Evolutionary conservation across 2,888 invertebrate species (phyloP).

Genomic region (Machimus rusticus): DNA sequence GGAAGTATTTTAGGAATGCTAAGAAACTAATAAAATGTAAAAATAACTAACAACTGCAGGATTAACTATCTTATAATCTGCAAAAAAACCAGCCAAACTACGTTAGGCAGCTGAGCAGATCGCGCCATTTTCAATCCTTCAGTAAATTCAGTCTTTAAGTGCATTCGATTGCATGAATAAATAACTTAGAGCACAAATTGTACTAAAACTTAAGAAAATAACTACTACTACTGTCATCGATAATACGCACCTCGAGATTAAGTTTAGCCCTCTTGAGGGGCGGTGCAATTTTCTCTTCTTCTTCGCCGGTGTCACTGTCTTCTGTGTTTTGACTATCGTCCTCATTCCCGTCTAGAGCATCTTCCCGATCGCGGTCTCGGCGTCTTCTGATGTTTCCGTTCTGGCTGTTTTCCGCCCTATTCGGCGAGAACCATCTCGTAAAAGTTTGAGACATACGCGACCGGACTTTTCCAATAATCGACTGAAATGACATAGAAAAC

Average conservation of each 20-base stretch:
- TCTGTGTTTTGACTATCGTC: conserved; percentile 24
- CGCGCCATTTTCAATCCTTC: neutral
- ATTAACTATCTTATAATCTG: too few species aligned
- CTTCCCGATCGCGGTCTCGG: conserved; percentile 52
- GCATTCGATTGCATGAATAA: neutral
- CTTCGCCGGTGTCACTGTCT: conserved; percentile 41
- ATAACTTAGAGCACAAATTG: neutral
- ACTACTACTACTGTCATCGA: neutral
- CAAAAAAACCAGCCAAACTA: neutral
- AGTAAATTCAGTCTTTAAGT: neutral
- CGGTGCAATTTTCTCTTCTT: conserved; percentile 24
- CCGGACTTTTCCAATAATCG: conserved; percentile 60
- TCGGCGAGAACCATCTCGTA: conserved; percentile 60
- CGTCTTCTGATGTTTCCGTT: conserved; percentile 54
- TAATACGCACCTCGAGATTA: conserved; percentile 21
- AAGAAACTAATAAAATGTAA: too few species aligned
- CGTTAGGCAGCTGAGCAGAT: neutral
- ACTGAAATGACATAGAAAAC: conserved; percentile 53
- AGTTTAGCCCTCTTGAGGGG: conserved; percentile 39
- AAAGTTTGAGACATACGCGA: conserved; percentile 58
- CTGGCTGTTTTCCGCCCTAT: conserved; percentile 40
- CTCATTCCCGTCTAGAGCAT: conserved; percentile 48
- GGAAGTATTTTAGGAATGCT: too few species aligned
- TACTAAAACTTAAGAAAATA: neutral
- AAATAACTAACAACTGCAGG: neutral